Evolutionary conservation across 2,888 invertebrate genomes (phyloP).

Genomic region (Argyresthia goedartella): DNA sequence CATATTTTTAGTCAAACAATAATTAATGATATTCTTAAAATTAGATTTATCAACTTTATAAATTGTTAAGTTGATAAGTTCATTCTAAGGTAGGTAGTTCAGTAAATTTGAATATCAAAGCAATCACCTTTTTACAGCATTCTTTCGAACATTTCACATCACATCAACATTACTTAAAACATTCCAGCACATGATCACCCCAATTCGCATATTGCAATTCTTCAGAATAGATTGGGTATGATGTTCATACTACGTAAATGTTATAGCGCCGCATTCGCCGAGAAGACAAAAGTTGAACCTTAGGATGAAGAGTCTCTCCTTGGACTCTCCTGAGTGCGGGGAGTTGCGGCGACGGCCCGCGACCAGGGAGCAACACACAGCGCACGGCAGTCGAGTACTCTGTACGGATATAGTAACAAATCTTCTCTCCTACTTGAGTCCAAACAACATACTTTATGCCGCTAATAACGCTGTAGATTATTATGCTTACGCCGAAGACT

Average conservation of each 20-base stretch:
- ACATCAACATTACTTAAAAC: too few relatives aligned
- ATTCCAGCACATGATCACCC: background rate
- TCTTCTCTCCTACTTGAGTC: constrained; percentile 26
- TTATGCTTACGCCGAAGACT: background rate
- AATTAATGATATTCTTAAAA: too few relatives aligned
- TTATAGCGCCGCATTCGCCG: constrained; percentile 94
- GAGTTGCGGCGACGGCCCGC: constrained; percentile 79
- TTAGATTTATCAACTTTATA: too few relatives aligned
- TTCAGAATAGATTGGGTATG: constrained; percentile 15
- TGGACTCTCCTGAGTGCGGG: constrained; percentile 95
- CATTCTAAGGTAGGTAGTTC: too few relatives aligned
- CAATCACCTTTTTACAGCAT: too few relatives aligned
- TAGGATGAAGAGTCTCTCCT: constrained; percentile 97
- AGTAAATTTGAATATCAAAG: too few relatives aligned
- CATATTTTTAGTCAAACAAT: background rate
- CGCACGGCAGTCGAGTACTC: constrained; percentile 73
- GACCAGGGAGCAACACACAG: constrained; percentile 43
- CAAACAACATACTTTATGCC: constrained; percentile 36
- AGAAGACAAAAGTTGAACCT: constrained; percentile 95
- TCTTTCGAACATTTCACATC: too few relatives aligned
- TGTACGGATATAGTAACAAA: constrained; percentile 64
- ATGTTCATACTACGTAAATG: constrained; percentile 9
- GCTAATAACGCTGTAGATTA: background rate
- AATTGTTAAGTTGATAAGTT: too few relatives aligned
- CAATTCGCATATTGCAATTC: background rate